These are phyloP conservation scores for Dipodomys stephensi DNA, from an alignment of 2,113 vertebrate genomes.

Conservation along the genomic window DNA sequence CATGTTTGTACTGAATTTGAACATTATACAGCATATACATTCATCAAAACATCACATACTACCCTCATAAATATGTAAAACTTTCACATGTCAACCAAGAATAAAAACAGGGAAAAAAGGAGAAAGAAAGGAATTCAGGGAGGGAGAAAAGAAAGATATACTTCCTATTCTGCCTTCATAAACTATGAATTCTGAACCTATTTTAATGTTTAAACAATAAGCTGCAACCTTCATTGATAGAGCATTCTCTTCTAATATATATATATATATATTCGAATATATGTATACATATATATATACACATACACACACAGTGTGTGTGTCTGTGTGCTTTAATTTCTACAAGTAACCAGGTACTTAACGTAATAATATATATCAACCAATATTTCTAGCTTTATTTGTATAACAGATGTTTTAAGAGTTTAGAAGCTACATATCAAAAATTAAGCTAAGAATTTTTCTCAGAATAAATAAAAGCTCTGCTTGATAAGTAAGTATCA, in stretches of 20 bases:
- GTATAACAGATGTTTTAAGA: not conserved
- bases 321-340: constrained; percentile 12
- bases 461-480: not conserved
- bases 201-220: constrained; percentile 5
- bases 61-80: no score
- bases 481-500: not conserved
- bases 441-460: constrained; percentile 30
- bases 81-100: no score
- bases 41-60: no score
- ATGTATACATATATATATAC: no score
- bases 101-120: not conserved
- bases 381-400: constrained; percentile 23
- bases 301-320: not conserved
- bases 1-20: no score
- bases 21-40: no score
- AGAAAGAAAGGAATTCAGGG: no score
- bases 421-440: constrained; percentile 51
- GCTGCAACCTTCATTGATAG: not conserved
- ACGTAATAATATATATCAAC: not conserved
- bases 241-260: not conserved
- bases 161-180: constrained; percentile 1
- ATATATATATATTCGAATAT: no score
- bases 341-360: constrained; percentile 1
- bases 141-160: not conserved
- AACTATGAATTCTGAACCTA: constrained; percentile 42